Base-by-base conservation (phyloP, 1,140 invertebrate genomes). In the Octopus bimaculoides region DNA sequence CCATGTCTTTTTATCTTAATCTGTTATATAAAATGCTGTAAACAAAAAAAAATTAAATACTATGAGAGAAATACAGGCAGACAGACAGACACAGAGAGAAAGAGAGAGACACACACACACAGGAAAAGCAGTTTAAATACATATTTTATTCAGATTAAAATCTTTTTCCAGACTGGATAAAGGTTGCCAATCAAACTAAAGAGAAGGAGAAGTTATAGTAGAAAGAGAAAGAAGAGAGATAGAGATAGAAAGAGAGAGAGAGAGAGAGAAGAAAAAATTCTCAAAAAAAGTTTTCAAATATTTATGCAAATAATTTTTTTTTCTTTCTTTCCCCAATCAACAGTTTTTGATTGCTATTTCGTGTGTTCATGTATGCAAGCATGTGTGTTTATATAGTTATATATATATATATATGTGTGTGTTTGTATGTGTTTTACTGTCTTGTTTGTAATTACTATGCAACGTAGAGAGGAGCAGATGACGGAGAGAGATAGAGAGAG, bases 81-180 rank as follows among this genome's bases (percentile, higher is more conserved):
- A 1, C 9, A 17, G 17, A 17, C 9, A 61, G 56, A 61, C 9
- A 61, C 9, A 61, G 56, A 61, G 56, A 61, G 56, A 61, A 17
- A 61, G 56, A 17, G 17, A 17, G 17, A 17, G 17, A 17, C 9
- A 17, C 9, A 17, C 9, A 17, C 9, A 17, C 9, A 17, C 9
- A 71, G 66, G 66, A 20, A 71, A 75, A 75, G 74, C 74, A 52
- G 74, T 75, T 75, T 75, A 75, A 75, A 75, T 75, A 75, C 74
- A 75, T 52, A 75, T 75, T 75, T 53, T 75, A 75, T 75, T 75
- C 52, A 75, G 74, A 75, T 75, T 75, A 52, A 75, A 75, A 75
- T 71, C 66, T 71, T 41, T 12, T 75, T 75, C 74, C 74, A 52
- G 74, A 53, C 17, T 75, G 74, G 8, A 53, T 52, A 75, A 53